Base-by-base conservation (phyloP, 2,797 vertebrate species). In the Fringilla coelebs region DNA sequence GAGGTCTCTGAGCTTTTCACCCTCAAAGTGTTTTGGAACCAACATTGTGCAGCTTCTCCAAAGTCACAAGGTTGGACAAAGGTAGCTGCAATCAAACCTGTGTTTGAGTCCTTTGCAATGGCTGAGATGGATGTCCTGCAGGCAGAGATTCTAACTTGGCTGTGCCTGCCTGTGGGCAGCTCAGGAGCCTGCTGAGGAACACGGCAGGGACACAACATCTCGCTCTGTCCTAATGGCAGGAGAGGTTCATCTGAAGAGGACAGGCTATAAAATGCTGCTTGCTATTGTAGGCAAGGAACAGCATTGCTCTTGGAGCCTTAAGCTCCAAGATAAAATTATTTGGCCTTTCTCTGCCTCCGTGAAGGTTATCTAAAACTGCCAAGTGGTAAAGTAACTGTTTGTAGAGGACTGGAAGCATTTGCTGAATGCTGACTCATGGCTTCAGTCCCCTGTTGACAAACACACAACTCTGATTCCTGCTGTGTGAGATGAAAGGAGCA, bases 381-480 rank as follows among this genome's bases (percentile, higher is more conserved):
- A 81, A n/a, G 82, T 68, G 51, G 36, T 58, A 86, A 88, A 66
- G 21, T 82, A 94, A 55, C 62, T 25, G 8, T 60, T 57, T 79
- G 55, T 32, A 72, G 45, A 80, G 62, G 86, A 84, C 54, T 92
- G 60, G 32, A 82, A 84, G 28, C 32, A 7, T 85, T 83, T 85
- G 9, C 73, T 68, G 88, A 88, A 81, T 65, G 55, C 90, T 95
- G 91, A 97, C 65, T 93, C 93, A 85, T 40, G 31, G 51, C 75
- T 61, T 95, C 58, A 68, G 46, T 84, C 14, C 17, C 34, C 54
- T 72, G 80, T 86, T 71, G 84, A 95, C 70, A 86, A 94, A 81
- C 25, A 86, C 62, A 81, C 7, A n/a, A 60, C 38, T 76, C 45
- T 49, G 51, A 76, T 84, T 88, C 61, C 57, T 61, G 71, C 60